A percentile compares a stretch with the other conserved stretches of the same genome.
Evolutionary conservation across 2,113 vertebrate species (phyloP).

Genomic region (Anhinga rufa): DNA sequence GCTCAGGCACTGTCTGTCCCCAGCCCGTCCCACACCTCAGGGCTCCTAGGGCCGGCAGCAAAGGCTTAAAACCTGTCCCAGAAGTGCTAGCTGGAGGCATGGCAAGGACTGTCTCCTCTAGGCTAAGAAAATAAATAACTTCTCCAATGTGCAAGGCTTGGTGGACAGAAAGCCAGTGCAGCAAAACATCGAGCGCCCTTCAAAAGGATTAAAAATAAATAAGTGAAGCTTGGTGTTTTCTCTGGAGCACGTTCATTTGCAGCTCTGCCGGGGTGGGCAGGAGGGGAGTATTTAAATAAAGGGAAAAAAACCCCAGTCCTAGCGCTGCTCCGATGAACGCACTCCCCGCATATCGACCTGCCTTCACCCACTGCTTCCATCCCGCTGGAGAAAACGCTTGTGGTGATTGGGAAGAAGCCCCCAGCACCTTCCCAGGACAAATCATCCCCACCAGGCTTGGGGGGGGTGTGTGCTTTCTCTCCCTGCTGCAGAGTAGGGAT

Average conservation of each 20-base stretch:
- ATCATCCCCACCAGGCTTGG: neutral
- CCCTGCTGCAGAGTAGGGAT: neutral
- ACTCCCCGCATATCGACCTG: neutral
- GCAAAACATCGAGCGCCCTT: slow-evolving; percentile 21
- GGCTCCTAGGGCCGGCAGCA: neutral
- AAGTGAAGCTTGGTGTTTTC: slow-evolving; percentile 34
- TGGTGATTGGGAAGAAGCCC: neutral
- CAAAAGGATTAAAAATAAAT: slow-evolving; percentile 44
- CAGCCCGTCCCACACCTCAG: neutral
- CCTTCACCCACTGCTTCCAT: neutral
- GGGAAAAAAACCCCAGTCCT: neutral
- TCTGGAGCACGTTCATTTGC: neutral
- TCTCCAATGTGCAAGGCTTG: neutral
- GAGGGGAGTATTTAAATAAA: slow-evolving; percentile 32
- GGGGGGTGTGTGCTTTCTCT: neutral
- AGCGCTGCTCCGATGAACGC: neutral
- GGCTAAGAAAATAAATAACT: slow-evolving; percentile 68
- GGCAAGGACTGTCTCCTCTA: slow-evolving; percentile 12
- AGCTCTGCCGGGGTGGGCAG: neutral
- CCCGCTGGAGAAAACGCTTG: neutral
- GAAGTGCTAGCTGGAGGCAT: neutral
- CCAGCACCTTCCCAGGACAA: neutral
- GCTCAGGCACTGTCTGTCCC: neutral
- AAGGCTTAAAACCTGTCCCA: neutral
- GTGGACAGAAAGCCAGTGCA: neutral